phyloP scores from a whole-genome alignment of 2,797 vertebrate species.

The Monodelphis domestica region DNA sequence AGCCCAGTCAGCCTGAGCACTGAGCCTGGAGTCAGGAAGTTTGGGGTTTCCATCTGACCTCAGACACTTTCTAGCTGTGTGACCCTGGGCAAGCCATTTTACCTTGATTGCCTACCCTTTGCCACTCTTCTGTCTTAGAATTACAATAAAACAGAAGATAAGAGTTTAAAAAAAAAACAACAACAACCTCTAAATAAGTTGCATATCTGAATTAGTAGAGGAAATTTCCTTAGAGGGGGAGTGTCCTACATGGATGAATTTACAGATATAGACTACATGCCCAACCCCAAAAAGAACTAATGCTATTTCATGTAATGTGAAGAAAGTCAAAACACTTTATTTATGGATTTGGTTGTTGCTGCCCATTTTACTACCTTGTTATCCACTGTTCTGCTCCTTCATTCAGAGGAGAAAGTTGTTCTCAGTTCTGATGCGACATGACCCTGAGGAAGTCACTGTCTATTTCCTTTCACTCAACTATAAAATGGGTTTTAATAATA shows the following conservation, averaged over 20 bases:
- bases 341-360: not conserved
- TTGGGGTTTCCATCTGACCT: too few species aligned
- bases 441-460: not conserved
- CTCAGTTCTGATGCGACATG: not conserved
- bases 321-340: not conserved
- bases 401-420: too few species aligned
- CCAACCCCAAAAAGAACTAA: not conserved
- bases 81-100: too few species aligned
- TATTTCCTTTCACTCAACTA: not conserved
- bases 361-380: not conserved
- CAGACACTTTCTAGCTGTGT: too few species aligned
- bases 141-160: too few species aligned
- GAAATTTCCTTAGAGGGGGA: not conserved
- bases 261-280: not conserved
- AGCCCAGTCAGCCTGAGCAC: too few species aligned
- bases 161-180: too few species aligned
- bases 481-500: not conserved
- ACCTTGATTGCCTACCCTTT: too few species aligned
- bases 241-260: not conserved
- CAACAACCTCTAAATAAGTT: too few species aligned
- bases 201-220: not conserved
- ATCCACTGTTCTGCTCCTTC: not conserved
- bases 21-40: too few species aligned
- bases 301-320: not conserved
- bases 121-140: too few species aligned